Conservation (phyloP, 2,888 invertebrate species). For the Scelioninae gen. 1 region DNA sequence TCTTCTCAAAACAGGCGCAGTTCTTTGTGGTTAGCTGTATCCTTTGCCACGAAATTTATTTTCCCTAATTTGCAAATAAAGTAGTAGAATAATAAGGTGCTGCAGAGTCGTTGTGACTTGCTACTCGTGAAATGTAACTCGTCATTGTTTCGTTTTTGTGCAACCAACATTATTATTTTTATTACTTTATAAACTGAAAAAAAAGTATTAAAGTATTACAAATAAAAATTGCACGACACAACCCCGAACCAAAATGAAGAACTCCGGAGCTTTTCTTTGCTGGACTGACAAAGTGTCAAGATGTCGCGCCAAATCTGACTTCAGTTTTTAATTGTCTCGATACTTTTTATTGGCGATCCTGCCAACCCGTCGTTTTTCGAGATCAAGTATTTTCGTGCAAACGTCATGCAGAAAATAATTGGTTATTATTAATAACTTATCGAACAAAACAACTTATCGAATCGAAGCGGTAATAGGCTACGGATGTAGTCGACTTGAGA, state of each 20-base stretch:
- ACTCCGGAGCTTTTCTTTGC: slow-evolving; percentile 8
- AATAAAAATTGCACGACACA: slow-evolving; percentile 38
- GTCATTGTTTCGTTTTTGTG: slow-evolving; percentile 24
- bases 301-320: slow-evolving; percentile 1
- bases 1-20: slow-evolving; percentile 5
- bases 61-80: slow-evolving; percentile 55
- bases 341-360: neutral
- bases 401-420: too few relatives aligned
- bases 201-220: slow-evolving; percentile 36
- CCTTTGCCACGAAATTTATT: slow-evolving; percentile 25
- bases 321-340: neutral
- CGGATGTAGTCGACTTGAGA: too few relatives aligned
- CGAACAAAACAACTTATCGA: too few relatives aligned
- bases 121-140: slow-evolving; percentile 39
- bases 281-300: slow-evolving; percentile 3
- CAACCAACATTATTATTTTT: too few relatives aligned
- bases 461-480: too few relatives aligned
- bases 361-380: too few relatives aligned
- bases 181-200: too few relatives aligned
- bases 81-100: slow-evolving; percentile 47
- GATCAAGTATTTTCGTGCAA: too few relatives aligned
- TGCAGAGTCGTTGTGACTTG: slow-evolving; percentile 46
- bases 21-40: slow-evolving; percentile 22
- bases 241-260: slow-evolving; percentile 9
- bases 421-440: too few relatives aligned